Base-by-base conservation (phyloP, 2,888 invertebrate genomes). In the Melanophora roralis region DNA sequence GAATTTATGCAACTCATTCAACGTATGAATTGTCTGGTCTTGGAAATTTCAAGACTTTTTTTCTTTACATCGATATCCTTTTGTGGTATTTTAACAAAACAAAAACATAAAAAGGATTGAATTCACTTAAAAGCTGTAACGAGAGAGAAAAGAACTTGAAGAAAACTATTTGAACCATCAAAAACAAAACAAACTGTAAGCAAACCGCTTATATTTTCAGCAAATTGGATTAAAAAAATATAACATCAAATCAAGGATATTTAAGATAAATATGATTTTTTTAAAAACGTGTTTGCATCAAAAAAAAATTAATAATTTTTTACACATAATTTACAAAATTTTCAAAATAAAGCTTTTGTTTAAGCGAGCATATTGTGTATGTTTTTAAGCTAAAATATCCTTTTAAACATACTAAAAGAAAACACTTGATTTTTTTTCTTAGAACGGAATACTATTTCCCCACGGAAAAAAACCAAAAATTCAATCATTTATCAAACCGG, bases 401-500 rank as follows among this genome's bases (percentile, higher is more conserved):
- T n/a, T n/a, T n/a, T n/a, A n/a, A n/a, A n/a, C n/a, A n/a, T n/a
- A n/a, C n/a, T n/a, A n/a, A n/a, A n/a, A n/a, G n/a, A n/a, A n/a
- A n/a, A n/a, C 3, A 27, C 27, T 27, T 27, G 3, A 6, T 6
- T 27, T 27, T 27, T 27, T 27, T 6, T 6, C 6, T 27, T 5
- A 27, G 6, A 27, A 27, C 27, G 6, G 6, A 27, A 5, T 27
- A 5, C 6, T 27, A 6, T 27, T 27, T n/a, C n/a, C n/a, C n/a
- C n/a, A n/a, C n/a, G n/a, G n/a, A n/a, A n/a, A n/a, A 27, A 27
- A 27, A 6, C 4, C 3, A 5, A 5, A 27, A 27, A 27, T 27
- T 27, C 6, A 27, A 49, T 72, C 72, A 78, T 73, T 68, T 78
- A 78, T 73, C 57, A 67, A 47, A 73, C 55, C 34, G 45, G 67